Conservation (phyloP, 2,797 vertebrate species). For the Spatula versicolor region DNA sequence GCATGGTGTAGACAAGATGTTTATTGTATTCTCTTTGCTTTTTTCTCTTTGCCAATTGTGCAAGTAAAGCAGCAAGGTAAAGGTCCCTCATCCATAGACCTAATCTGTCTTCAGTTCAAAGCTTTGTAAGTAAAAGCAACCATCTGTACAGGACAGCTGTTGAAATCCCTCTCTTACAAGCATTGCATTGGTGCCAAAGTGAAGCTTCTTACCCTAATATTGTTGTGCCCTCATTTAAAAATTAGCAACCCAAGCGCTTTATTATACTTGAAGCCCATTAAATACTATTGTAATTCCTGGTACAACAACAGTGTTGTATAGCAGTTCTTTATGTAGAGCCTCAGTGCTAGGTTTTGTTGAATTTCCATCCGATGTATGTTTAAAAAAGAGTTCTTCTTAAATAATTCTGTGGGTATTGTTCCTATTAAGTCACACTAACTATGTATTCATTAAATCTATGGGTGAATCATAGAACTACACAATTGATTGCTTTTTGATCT, state of each 20-base stretch:
- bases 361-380: not conserved
- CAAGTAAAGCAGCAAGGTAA: not conserved
- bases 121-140: slow-evolving; percentile 40
- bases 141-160: slow-evolving; percentile 52
- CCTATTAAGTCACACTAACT: not conserved
- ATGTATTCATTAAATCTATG: not conserved
- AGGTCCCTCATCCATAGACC: not conserved
- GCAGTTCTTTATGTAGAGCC: not conserved
- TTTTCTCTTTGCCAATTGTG: not conserved
- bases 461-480: not conserved
- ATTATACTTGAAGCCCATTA: not conserved
- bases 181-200: slow-evolving; percentile 21
- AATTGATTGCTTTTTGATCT: not conserved
- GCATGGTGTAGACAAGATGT: not conserved
- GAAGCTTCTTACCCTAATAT: slow-evolving; percentile 24
- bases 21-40: not conserved
- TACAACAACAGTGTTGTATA: not conserved
- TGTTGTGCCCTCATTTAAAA: not conserved
- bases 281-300: not conserved
- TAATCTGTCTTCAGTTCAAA: slow-evolving; percentile 36
- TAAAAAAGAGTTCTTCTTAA: not conserved
- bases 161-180: slow-evolving; percentile 8
- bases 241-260: not conserved
- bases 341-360: not conserved
- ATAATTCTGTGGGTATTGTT: not conserved